Conservation (phyloP, 2,888 invertebrate species). For the Macrosiphum euphorbiae region DNA sequence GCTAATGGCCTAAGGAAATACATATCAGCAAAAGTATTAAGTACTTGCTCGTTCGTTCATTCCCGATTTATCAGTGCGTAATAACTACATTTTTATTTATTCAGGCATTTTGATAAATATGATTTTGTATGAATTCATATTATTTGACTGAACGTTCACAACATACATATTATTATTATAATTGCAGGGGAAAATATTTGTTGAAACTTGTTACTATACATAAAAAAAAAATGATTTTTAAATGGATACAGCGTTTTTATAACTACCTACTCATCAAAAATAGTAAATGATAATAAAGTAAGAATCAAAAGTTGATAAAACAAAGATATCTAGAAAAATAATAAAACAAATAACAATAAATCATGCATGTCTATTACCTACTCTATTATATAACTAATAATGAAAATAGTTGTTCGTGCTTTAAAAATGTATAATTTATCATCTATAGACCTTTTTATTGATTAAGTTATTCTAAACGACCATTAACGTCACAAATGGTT, state of each 20-base stretch:
- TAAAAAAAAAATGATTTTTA: not conserved
- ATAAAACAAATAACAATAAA: conserved; percentile 1
- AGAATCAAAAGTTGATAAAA: not conserved
- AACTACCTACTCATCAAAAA: not conserved
- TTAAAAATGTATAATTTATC: conserved; percentile 6
- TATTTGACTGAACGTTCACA: not conserved
- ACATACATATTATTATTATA: not conserved
- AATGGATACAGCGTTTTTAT: not conserved
- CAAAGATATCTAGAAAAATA: not conserved
- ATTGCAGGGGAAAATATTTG: not conserved
- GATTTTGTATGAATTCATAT: not conserved
- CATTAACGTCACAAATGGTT: conserved; percentile 10
- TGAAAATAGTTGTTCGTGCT: not conserved
- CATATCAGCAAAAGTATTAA: not conserved
- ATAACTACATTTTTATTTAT: conserved; percentile 8
- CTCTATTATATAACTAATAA: not conserved
- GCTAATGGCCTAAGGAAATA: not conserved
- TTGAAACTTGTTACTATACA: not conserved
- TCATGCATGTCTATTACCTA: conserved; percentile 14
- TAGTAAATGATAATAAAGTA: not conserved
- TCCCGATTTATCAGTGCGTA: not conserved
- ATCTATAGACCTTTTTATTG: not conserved
- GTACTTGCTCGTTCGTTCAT: not conserved
- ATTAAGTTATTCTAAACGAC: not conserved
- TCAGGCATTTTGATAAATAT: not conserved